Evolutionary conservation across 23 tunicate genomes (phyloP).

Genomic region (Ascidia mentula): DNA sequence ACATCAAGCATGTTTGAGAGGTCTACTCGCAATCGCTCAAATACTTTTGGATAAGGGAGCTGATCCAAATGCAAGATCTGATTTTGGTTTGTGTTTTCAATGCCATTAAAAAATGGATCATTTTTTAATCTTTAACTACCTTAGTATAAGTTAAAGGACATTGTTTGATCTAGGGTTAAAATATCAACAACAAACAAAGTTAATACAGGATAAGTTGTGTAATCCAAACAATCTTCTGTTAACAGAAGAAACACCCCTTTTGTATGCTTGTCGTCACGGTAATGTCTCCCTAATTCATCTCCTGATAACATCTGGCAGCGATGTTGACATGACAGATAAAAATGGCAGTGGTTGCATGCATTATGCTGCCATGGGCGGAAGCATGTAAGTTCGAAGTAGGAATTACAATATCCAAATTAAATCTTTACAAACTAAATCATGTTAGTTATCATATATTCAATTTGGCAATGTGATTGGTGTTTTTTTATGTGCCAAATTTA

Average conservation of each 20-base stretch:
- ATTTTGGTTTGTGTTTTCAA: conserved; percentile 30
- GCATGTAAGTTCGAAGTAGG: conserved; percentile 35
- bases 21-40: conserved; percentile 32
- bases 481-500: no score
- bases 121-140: no score
- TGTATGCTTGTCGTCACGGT: conserved; percentile 93
- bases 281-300: conserved; percentile 47
- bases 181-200: no score
- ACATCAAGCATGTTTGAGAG: conserved; percentile 69
- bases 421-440: no score
- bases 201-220: no score
- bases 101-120: not conserved
- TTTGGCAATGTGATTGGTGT: not conserved
- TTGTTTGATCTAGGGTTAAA: no score
- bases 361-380: conserved; percentile 73
- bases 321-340: conserved; percentile 49
- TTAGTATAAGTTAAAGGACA: no score
- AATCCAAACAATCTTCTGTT: not conserved
- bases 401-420: no score
- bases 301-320: conserved; percentile 68
- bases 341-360: conserved; percentile 71
- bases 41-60: conserved; percentile 51
- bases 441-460: not conserved
- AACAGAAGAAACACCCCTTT: conserved; percentile 77
- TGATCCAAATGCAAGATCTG: conserved; percentile 39